A percentile compares a stretch with the other conserved stretches of the same genome.
Evolutionary conservation across 2,888 invertebrate genomes (phyloP).

Genomic region (Sinhomidia bicolor): DNA sequence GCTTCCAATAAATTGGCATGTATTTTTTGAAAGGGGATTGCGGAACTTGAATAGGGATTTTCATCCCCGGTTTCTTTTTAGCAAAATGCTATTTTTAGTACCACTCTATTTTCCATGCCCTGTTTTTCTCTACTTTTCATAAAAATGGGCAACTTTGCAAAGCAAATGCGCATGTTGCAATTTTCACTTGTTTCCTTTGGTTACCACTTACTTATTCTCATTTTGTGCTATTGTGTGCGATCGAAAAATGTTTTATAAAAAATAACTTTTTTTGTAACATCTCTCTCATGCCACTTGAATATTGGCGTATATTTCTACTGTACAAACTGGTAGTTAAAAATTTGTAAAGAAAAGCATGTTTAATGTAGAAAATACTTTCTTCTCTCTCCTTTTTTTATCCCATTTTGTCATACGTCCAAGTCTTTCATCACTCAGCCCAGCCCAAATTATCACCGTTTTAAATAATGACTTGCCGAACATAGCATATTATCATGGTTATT

Average conservation of each 20-base stretch:
- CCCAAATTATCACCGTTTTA: neutral
- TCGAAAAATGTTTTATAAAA: too few relatives aligned
- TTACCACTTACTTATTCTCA: neutral
- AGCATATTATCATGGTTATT: neutral
- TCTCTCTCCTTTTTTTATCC: too few relatives aligned
- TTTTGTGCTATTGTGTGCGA: too few relatives aligned
- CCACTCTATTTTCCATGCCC: neutral
- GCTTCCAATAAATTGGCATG: too few relatives aligned
- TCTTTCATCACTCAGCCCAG: neutral
- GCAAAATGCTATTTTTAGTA: neutral
- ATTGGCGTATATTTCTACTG: too few relatives aligned
- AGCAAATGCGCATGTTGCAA: conserved; percentile 2
- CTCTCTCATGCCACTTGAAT: too few relatives aligned
- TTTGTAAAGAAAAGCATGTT: too few relatives aligned
- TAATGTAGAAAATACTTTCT: too few relatives aligned
- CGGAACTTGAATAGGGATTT: neutral
- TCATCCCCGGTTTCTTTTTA: neutral
- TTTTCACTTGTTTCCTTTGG: conserved; percentile 9
- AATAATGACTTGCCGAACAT: neutral
- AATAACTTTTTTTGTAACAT: too few relatives aligned
- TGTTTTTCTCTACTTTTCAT: neutral
- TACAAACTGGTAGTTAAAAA: too few relatives aligned
- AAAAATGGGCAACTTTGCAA: conserved; percentile 5
- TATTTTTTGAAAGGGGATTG: neutral
- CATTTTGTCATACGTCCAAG: too few relatives aligned